These are phyloP conservation scores for Pelusios castaneus DNA, from an alignment of 2,113 vertebrate genomes.

Conservation along the genomic window DNA sequence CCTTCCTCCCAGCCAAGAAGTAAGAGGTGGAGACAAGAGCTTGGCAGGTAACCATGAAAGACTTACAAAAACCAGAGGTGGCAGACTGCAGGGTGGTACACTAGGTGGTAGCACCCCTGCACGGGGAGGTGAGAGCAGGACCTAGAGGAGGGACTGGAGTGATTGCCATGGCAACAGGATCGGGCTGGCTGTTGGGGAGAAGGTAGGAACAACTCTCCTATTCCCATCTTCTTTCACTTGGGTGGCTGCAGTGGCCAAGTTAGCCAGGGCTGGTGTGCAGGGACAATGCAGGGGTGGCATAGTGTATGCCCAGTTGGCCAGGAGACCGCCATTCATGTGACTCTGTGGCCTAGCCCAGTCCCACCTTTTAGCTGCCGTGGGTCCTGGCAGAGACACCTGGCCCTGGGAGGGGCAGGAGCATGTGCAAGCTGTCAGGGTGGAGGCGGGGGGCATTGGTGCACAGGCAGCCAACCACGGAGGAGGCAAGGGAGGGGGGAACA, in stretches of 20 bases:
- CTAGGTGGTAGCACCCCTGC: background rate
- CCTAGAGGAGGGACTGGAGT: background rate
- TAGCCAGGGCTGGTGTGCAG: background rate
- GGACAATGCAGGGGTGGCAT: background rate
- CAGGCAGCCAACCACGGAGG: background rate
- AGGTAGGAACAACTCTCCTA: background rate
- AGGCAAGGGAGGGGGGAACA: background rate
- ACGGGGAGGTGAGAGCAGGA: background rate
- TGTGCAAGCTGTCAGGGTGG: background rate
- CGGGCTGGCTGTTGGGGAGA: background rate
- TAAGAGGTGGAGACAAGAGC: background rate
- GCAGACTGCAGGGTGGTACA: background rate
- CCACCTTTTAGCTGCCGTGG: background rate
- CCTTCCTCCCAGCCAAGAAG: background rate
- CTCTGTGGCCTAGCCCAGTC: background rate
- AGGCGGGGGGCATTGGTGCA: background rate
- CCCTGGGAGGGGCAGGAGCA: background rate
- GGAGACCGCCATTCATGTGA: background rate
- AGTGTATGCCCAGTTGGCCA: background rate
- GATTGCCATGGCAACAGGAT: background rate
- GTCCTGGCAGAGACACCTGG: background rate
- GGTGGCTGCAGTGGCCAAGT: background rate
- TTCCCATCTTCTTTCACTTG: background rate
- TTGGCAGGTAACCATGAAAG: background rate
- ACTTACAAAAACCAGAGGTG: background rate